phyloP scores from a whole-genome alignment of 2,888 invertebrate genomes.

The Tolmerus cingulatus region DNA sequence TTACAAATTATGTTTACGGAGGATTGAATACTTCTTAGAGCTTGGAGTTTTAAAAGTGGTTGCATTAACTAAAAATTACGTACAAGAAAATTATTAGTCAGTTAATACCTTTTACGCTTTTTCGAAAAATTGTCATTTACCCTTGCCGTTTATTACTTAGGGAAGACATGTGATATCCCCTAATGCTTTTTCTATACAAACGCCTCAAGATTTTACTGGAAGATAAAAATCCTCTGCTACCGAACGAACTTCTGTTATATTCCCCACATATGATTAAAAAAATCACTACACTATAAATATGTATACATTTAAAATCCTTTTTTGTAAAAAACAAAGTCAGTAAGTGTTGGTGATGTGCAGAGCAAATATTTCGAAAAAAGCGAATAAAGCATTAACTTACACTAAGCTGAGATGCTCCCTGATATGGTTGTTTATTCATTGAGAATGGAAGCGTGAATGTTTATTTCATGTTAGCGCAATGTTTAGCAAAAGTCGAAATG shows the following conservation, averaged over 20 bases:
- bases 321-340: neutral
- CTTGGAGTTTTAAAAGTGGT: too few species aligned
- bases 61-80: too few species aligned
- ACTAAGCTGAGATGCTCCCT: constrained; percentile 91
- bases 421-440: constrained; percentile 15
- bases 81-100: too few species aligned
- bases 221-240: neutral
- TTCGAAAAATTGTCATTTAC: too few species aligned
- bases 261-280: neutral
- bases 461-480: constrained; percentile 14
- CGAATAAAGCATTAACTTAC: constrained; percentile 71
- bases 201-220: too few species aligned
- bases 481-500: constrained; percentile 18
- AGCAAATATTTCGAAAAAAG: constrained; percentile 15
- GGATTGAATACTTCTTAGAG: too few species aligned
- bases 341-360: neutral
- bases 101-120: too few species aligned
- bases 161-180: too few species aligned
- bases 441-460: constrained; percentile 4
- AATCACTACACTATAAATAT: neutral
- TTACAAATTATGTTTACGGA: too few species aligned
- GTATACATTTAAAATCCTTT: neutral
- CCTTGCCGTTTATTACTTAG: too few species aligned
- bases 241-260: neutral
- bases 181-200: too few species aligned